phyloP scores from a whole-genome alignment of 2,797 vertebrate genomes.

The Buceros bicornis region DNA sequence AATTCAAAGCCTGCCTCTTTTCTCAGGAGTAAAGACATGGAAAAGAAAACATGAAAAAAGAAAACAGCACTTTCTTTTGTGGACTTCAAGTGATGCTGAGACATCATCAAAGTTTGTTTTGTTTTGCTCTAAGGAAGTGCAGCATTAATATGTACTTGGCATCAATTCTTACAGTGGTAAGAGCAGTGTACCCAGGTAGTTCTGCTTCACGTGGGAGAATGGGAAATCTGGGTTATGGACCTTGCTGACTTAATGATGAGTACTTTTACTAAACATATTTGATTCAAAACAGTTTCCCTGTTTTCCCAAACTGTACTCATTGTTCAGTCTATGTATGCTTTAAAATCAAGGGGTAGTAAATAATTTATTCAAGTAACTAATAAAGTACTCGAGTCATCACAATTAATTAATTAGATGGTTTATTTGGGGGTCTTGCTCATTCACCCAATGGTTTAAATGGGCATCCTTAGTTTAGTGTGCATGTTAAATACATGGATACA shows the following conservation, averaged over 20 bases:
- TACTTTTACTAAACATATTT: not conserved
- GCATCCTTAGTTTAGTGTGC: not conserved
- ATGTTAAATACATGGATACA: not conserved
- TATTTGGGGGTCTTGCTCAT: not conserved
- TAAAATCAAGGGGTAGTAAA: slow-evolving; percentile 6
- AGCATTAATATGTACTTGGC: not conserved
- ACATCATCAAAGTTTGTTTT: not conserved
- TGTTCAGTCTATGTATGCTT: not conserved
- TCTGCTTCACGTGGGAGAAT: not conserved
- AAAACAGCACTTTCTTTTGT: not conserved
- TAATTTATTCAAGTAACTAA: not conserved
- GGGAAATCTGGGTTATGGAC: not conserved
- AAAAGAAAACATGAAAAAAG: not conserved
- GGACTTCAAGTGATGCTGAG: not conserved
- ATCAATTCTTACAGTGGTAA: not conserved
- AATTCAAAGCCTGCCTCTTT: not conserved
- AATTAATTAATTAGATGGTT: not conserved
- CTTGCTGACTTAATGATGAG: not conserved
- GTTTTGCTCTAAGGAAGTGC: not conserved
- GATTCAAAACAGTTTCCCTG: not conserved
- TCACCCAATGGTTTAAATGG: not conserved
- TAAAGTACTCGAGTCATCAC: not conserved
- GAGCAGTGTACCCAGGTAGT: not conserved
- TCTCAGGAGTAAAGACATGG: not conserved
- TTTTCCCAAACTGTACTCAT: not conserved